Evolutionary conservation across 1,140 invertebrate species (phyloP).

Genomic region (Eciton burchellii): DNA sequence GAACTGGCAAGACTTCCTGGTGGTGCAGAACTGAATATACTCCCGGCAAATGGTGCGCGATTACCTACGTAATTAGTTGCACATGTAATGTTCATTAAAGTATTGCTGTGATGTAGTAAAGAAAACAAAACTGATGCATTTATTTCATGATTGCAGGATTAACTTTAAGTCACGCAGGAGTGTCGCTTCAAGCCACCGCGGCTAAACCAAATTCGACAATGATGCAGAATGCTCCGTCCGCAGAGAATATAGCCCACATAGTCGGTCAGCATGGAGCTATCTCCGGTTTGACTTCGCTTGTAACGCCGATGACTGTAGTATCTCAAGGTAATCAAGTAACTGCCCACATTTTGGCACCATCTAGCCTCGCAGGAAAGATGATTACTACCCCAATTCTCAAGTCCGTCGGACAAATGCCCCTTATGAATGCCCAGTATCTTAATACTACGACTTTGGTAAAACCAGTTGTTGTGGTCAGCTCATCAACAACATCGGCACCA

Average conservation of each 20-base stretch:
- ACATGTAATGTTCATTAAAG: background rate
- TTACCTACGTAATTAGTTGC: background rate
- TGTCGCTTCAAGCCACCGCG: conserved; percentile 80
- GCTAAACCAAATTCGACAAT: conserved; percentile 79
- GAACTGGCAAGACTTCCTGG: conserved; percentile 83
- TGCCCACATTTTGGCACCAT: conserved; percentile 83
- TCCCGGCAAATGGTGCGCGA: conserved; percentile 83
- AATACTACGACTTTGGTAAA: conserved; percentile 85
- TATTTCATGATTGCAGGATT: conserved; percentile 76
- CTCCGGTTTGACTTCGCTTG: conserved; percentile 83
- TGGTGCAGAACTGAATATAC: conserved; percentile 84
- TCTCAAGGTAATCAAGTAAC: conserved; percentile 85
- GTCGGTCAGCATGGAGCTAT: conserved; percentile 82
- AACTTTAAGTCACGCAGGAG: conserved; percentile 83
- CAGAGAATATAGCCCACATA: conserved; percentile 84
- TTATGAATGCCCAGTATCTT: conserved; percentile 85
- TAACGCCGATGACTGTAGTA: conserved; percentile 85
- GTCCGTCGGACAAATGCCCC: conserved; percentile 83
- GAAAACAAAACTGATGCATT: background rate
- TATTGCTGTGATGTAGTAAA: no score
- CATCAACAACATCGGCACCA: conserved; percentile 76
- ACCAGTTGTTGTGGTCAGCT: conserved; percentile 83
- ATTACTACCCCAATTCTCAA: conserved; percentile 84
- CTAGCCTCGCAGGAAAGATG: conserved; percentile 83
- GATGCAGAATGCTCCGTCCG: conserved; percentile 81